phyloP scores from a whole-genome alignment of 2,888 invertebrate species.

The Elegia similella region DNA sequence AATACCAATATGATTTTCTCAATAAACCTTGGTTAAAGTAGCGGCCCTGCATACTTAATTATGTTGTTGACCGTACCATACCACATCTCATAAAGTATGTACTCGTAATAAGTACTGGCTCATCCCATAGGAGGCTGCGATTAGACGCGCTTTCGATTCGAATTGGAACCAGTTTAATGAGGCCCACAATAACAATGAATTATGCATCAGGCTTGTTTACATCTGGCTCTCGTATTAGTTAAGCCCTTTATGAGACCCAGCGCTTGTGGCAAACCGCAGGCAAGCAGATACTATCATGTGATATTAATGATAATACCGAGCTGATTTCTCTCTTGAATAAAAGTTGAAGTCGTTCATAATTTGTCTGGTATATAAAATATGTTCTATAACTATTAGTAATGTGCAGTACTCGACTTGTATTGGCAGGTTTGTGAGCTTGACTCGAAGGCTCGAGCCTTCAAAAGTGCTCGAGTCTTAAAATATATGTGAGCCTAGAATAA shows the following conservation, averaged over 20 bases:
- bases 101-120: slow-evolving; percentile 24
- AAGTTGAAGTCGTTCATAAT: not conserved
- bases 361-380: too few species aligned
- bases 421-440: too few species aligned
- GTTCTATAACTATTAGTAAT: too few species aligned
- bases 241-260: slow-evolving; percentile 28
- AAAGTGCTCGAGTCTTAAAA: too few species aligned
- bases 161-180: slow-evolving; percentile 45
- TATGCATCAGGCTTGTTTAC: slow-evolving; percentile 49
- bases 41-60: too few species aligned
- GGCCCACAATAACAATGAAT: slow-evolving; percentile 50
- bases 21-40: too few species aligned
- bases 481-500: too few species aligned
- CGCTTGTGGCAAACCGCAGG: slow-evolving; percentile 18
- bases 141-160: slow-evolving; percentile 55
- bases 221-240: slow-evolving; percentile 37
- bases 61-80: slow-evolving; percentile 3
- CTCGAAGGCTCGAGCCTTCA: too few species aligned
- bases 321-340: not conserved
- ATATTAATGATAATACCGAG: slow-evolving; percentile 28
- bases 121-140: slow-evolving; percentile 35
- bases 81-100: slow-evolving; percentile 8
- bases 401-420: too few species aligned
- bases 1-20: too few species aligned
- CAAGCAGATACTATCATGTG: slow-evolving; percentile 16